These are phyloP conservation scores for Salpingus planirostris DNA, from an alignment of 2,888 invertebrate species.

Conservation along the genomic window DNA sequence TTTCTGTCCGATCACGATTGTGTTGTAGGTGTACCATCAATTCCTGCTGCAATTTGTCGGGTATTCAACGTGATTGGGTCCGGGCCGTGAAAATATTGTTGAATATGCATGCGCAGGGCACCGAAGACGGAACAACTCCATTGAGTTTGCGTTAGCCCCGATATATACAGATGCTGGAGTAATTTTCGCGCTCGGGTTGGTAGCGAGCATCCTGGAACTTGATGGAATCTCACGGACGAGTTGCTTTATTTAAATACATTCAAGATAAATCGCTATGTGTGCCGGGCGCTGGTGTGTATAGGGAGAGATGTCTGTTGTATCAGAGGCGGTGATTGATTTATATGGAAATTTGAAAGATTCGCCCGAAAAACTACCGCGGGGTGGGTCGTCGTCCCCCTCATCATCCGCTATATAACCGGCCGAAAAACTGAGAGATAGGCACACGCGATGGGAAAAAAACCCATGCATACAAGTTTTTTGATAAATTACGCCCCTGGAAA, in stretches of 20 bases:
- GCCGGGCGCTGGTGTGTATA: slow-evolving; percentile 19
- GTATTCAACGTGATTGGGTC: too few relatives aligned
- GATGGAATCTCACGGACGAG: slow-evolving; percentile 37
- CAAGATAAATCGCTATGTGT: slow-evolving; percentile 27
- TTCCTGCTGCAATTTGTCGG: too few relatives aligned
- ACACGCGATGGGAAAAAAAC: too few relatives aligned
- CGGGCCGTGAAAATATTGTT: too few relatives aligned
- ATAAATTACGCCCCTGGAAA: too few relatives aligned
- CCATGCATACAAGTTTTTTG: too few relatives aligned
- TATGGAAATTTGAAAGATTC: slow-evolving; percentile 19
- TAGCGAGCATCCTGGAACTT: slow-evolving; percentile 33
- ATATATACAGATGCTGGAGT: slow-evolving; percentile 26
- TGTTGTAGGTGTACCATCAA: too few relatives aligned
- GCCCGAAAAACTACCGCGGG: neutral
- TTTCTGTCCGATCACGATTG: too few relatives aligned
- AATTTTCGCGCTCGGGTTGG: slow-evolving; percentile 35
- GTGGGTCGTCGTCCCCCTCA: too few relatives aligned
- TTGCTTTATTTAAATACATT: slow-evolving; percentile 37
- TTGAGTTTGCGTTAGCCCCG: slow-evolving; percentile 21
- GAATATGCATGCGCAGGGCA: too few relatives aligned
- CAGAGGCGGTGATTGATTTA: slow-evolving; percentile 30
- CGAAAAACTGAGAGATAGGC: too few relatives aligned
- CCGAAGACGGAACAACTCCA: slow-evolving; percentile 22
- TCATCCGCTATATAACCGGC: too few relatives aligned
- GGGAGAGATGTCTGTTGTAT: slow-evolving; percentile 21